Evolutionary conservation across 2,888 invertebrate species (phyloP).

Genomic region (Andrena trimmerana): DNA sequence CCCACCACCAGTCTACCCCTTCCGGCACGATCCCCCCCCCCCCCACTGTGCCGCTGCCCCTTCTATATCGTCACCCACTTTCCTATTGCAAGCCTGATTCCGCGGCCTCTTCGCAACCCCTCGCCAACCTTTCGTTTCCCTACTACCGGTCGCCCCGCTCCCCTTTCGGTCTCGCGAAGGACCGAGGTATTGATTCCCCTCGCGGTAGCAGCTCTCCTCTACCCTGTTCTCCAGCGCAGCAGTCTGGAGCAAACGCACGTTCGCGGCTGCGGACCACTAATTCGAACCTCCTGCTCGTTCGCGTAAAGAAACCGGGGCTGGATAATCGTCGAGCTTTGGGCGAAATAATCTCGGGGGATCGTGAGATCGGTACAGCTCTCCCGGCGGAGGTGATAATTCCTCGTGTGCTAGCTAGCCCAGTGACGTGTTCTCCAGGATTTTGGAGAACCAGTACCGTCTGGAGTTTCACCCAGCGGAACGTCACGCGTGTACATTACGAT

Average conservation of each 20-base stretch:
- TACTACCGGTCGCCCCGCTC: slow-evolving; percentile 72
- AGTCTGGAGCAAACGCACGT: slow-evolving; percentile 81
- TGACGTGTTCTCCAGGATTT: slow-evolving; percentile 29
- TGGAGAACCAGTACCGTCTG: slow-evolving; percentile 29
- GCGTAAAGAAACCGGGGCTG: slow-evolving; percentile 23
- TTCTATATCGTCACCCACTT: slow-evolving; percentile 46
- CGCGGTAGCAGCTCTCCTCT: slow-evolving; percentile 78
- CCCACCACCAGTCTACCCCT: not conserved
- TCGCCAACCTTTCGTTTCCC: slow-evolving; percentile 71
- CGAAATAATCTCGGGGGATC: slow-evolving; percentile 10
- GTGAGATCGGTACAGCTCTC: not conserved
- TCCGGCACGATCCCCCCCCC: slow-evolving; percentile 4
- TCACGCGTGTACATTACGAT: slow-evolving; percentile 31
- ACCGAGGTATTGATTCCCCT: slow-evolving; percentile 83
- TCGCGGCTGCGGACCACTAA: slow-evolving; percentile 74
- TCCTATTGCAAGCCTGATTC: slow-evolving; percentile 73
- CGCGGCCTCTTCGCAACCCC: slow-evolving; percentile 76
- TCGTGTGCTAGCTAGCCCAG: slow-evolving; percentile 1
- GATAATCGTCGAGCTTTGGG: slow-evolving; percentile 1
- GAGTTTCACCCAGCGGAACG: slow-evolving; percentile 14
- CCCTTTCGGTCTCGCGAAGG: slow-evolving; percentile 65
- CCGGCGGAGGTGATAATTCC: slow-evolving; percentile 1
- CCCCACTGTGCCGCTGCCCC: slow-evolving; percentile 67
- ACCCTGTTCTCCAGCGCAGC: slow-evolving; percentile 80
- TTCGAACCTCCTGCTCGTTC: slow-evolving; percentile 54